A percentile compares a stretch with the other conserved stretches of the same genome.
These are phyloP conservation scores for Phalloptychus januarius DNA, from an alignment of 2,797 vertebrate genomes.

Conservation along the genomic window DNA sequence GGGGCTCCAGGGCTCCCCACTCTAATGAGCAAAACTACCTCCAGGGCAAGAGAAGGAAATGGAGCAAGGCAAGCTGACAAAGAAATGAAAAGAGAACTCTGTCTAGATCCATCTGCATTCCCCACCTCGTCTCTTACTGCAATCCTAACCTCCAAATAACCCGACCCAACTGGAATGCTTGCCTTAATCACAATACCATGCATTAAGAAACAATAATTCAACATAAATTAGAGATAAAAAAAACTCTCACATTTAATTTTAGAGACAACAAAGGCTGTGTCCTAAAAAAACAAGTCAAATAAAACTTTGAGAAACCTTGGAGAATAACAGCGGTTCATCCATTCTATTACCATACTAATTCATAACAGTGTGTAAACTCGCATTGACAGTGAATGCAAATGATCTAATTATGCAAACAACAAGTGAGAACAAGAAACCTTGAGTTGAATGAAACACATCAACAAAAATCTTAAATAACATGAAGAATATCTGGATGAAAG, in stretches of 20 bases:
- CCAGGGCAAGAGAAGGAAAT: slow-evolving; percentile 55
- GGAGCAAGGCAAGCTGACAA: slow-evolving; percentile 49
- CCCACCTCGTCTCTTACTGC: slow-evolving; percentile 31
- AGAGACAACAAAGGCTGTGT: background rate
- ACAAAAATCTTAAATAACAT: background rate
- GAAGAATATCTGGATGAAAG: background rate
- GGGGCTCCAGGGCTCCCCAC: slow-evolving; percentile 68
- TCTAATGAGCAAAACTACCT: slow-evolving; percentile 76
- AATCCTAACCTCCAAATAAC: slow-evolving; percentile 5
- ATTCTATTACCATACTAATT: background rate
- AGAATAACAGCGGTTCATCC: background rate
- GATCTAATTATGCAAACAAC: slow-evolving; percentile 8
- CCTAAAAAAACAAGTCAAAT: background rate
- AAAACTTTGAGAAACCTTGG: background rate
- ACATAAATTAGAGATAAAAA: background rate
- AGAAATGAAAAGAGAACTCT: slow-evolving; percentile 57
- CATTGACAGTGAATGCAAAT: slow-evolving; percentile 11
- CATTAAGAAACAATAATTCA: background rate
- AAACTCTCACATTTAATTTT: background rate
- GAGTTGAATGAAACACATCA: background rate
- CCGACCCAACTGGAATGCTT: background rate
- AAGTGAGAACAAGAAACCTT: background rate
- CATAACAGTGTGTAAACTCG: background rate
- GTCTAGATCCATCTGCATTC: slow-evolving; percentile 47
- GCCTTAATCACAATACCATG: background rate